Evolutionary conservation across 2,113 vertebrate genomes (phyloP).

Genomic region (Notiomystis cincta): DNA sequence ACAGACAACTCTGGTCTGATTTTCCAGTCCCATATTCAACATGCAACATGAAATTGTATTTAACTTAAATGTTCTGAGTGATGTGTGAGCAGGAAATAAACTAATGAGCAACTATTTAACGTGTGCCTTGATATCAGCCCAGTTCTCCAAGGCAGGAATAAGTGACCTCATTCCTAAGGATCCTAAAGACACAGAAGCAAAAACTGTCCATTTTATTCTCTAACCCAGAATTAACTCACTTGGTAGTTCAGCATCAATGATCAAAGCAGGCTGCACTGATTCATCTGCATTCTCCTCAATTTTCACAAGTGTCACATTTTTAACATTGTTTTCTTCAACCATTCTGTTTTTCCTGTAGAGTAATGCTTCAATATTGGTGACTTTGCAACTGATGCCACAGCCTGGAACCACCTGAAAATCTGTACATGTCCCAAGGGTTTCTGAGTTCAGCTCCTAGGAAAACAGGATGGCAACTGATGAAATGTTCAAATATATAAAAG

Average conservation of each 20-base stretch:
- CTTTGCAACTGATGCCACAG: conserved; percentile 92
- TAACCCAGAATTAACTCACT: conserved; percentile 66
- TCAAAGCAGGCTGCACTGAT: conserved; percentile 75
- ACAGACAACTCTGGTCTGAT: neutral
- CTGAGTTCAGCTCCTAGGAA: conserved; percentile 82
- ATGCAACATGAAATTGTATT: neutral
- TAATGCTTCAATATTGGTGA: conserved; percentile 86
- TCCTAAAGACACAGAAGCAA: neutral
- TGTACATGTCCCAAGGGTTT: conserved; percentile 86
- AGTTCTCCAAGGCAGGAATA: neutral
- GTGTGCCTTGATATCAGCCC: neutral
- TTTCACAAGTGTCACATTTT: conserved; percentile 83
- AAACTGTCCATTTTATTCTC: neutral
- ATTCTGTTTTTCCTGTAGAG: conserved; percentile 76
- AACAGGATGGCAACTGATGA: neutral
- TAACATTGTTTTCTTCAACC: conserved; percentile 82
- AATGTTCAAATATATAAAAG: neutral
- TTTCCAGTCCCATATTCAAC: neutral
- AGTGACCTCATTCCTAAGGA: neutral
- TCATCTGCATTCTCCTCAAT: conserved; percentile 71
- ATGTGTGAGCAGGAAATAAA: neutral
- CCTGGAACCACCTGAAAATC: conserved; percentile 96
- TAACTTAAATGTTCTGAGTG: neutral
- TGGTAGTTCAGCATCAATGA: conserved; percentile 82
- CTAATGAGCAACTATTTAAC: neutral